Percentiles rank a stretch among this genome's conserved stretches.
Evolutionary conservation across 2,888 invertebrate species (phyloP).

Genomic region (Hydrotaea diabolus): DNA sequence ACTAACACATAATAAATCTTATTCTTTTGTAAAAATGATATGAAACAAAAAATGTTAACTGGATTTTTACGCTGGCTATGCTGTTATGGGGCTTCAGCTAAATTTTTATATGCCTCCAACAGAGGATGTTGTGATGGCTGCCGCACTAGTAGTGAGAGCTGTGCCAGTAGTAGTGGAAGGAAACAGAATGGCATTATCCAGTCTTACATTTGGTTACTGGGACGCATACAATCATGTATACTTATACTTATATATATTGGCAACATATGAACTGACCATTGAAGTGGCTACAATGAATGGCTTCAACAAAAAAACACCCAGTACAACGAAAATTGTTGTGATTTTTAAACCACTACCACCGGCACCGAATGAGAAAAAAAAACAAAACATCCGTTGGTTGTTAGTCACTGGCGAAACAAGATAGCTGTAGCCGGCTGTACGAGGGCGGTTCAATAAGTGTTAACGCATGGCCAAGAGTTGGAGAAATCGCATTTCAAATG

Average conservation of each 20-base stretch:
- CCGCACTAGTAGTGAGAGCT: neutral
- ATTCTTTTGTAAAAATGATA: neutral
- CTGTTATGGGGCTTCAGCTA: neutral
- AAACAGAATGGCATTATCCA: no score
- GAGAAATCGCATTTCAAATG: no score
- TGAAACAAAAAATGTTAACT: neutral
- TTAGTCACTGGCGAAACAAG: constrained; percentile 13
- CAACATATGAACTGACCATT: neutral
- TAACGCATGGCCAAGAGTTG: no score
- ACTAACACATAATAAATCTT: constrained; percentile 1
- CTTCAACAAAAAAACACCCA: no score
- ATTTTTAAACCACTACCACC: constrained; percentile 45
- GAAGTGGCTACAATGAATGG: neutral
- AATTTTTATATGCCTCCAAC: no score
- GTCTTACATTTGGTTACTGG: neutral
- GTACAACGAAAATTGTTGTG: neutral
- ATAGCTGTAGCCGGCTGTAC: constrained; percentile 31
- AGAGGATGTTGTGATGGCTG: no score
- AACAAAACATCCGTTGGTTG: constrained; percentile 57
- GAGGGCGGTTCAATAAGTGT: no score
- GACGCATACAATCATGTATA: no score
- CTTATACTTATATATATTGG: no score
- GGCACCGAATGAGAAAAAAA: neutral
- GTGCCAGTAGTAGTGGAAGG: neutral
- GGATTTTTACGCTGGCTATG: neutral